These are phyloP conservation scores for Uria lomvia DNA, from an alignment of 2,113 vertebrate genomes.

Conservation along the genomic window DNA sequence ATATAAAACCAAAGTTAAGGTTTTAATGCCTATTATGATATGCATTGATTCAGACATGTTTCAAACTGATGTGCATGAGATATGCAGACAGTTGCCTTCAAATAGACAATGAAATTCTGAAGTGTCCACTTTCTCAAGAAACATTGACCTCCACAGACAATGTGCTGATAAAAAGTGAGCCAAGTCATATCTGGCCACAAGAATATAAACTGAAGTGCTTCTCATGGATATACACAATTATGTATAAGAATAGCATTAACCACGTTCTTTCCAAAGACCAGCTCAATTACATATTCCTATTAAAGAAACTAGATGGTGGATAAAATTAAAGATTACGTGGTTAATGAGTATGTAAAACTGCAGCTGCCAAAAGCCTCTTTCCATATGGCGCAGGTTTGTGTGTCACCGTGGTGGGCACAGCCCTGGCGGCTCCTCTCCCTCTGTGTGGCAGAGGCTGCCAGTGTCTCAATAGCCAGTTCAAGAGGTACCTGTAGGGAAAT, in stretches of 20 bases:
- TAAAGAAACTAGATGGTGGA: not conserved
- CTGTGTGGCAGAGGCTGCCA: not conserved
- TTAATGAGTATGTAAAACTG: not conserved
- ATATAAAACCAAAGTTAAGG: not conserved
- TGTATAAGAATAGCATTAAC: not conserved
- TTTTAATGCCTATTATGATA: not conserved
- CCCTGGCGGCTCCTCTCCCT: not conserved
- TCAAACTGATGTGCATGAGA: not conserved
- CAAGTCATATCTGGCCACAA: not conserved
- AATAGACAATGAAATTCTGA: not conserved
- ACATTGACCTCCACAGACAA: not conserved
- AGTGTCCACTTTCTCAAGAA: not conserved
- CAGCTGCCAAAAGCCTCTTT: not conserved
- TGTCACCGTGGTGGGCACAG: not conserved
- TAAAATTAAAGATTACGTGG: not conserved
- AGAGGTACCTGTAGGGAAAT: not conserved
- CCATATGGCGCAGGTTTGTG: not conserved
- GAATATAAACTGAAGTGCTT: not conserved
- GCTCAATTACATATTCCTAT: not conserved
- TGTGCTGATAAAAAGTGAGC: not conserved
- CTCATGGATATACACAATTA: not conserved
- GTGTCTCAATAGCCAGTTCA: rapidly evolving
- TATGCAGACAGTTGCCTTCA: not conserved
- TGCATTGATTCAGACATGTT: not conserved
- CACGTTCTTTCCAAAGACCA: not conserved